Evolutionary conservation across 2,113 vertebrate genomes (phyloP), one percentile per base, ranked within the genome.

Genomic region (Anhinga rufa): DNA sequence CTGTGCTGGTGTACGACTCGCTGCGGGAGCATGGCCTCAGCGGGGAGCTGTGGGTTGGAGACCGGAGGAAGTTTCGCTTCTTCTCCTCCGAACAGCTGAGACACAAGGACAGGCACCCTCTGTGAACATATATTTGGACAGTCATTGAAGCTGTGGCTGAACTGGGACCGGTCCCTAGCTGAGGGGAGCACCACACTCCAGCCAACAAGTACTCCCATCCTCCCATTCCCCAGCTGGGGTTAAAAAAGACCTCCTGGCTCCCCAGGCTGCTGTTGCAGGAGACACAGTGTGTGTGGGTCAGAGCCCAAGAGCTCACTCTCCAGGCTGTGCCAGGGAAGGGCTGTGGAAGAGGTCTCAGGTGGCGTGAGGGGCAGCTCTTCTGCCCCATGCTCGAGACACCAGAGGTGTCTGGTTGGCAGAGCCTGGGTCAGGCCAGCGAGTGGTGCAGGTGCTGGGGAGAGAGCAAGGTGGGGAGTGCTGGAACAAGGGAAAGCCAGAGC

Each of bases 61-160:
- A 97, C 2, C 92, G 83, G 12, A 93, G 82, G 19, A 84, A 57
- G 65, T 52, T 64, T 61, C 66, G 95, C 92, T 98, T 95, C 96
- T 98, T 98, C 93, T 95, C 98, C 64, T 98, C 97, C 0, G 93
- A 95, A 15, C 97, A 97, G 22, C 95, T 94, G 86, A 97, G 98
- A 64, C 98, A 98, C 1, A 97, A 98, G 8, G 98, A 98, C 69
- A 97, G 97, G 93, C 96, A 96, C 55, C 92, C 95, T 92, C 99
- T 99, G 98, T 46, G 83, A 97, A 95, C 38, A 36, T 51, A 96
- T 4, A 46, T 96, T 89, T 79, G 84, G 44, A n/a, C 13, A 61
- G 46, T 29, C 13, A 7, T 48, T 95, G 85, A 82, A 89, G 84
- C 54, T 91, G 75, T 54, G 57, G 85, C 72, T 62, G 64, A 91